These are phyloP conservation scores for Larimichthys crocea DNA, from an alignment of 2,113 vertebrate species.

Conservation along the genomic window DNA sequence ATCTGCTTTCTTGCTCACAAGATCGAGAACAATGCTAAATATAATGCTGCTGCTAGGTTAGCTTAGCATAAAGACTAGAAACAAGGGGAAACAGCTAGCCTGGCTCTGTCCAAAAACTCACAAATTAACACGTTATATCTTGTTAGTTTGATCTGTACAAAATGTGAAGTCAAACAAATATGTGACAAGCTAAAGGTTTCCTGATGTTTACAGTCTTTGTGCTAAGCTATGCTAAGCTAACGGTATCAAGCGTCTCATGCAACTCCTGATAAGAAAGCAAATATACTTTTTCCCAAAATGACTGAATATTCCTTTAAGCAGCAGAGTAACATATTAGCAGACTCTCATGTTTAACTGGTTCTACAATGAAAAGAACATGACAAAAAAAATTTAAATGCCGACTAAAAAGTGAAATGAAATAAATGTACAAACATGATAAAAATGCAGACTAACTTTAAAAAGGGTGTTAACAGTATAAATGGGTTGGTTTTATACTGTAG, in stretches of 20 bases:
- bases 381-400: constrained; percentile 13
- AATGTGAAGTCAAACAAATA: background rate
- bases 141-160: background rate
- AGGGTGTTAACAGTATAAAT: constrained; percentile 18
- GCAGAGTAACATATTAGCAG: background rate
- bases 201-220: constrained; percentile 1
- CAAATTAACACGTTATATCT: background rate
- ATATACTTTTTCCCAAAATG: background rate
- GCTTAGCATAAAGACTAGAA: constrained; percentile 8
- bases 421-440: constrained; percentile 29
- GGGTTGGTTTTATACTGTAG: constrained; percentile 13
- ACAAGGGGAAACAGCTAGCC: background rate
- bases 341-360: background rate
- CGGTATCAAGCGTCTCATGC: background rate
- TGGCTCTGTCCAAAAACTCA: background rate
- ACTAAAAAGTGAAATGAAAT: background rate
- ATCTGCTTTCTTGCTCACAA: background rate
- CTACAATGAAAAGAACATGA: background rate
- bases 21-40: background rate
- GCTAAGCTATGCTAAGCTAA: constrained; percentile 1
- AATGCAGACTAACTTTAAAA: constrained; percentile 19
- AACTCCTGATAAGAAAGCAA: background rate
- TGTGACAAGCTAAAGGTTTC: background rate
- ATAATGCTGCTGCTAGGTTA: constrained; percentile 13
- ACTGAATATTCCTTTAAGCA: background rate